Conservation (phyloP, 2,797 vertebrate genomes). For the Chrysocyon brachyurus region DNA sequence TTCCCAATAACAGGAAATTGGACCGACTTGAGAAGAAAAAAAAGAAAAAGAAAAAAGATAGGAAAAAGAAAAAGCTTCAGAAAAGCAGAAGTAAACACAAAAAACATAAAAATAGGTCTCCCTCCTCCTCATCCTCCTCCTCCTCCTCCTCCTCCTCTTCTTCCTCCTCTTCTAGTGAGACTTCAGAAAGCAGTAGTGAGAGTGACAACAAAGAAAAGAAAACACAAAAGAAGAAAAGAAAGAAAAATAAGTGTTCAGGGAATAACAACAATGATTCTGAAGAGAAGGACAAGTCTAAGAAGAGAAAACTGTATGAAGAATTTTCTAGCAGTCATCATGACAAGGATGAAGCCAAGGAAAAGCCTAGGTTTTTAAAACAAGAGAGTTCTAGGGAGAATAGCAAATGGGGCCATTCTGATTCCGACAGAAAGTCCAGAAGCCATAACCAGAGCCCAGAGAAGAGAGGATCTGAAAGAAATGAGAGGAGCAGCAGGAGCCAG, state of each 20-base stretch:
- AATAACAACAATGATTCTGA: constrained; percentile 90
- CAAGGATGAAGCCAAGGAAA: constrained; percentile 86
- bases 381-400: constrained; percentile 88
- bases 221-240: constrained; percentile 91
- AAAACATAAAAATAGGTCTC: constrained; percentile 88
- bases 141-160: constrained; percentile 87
- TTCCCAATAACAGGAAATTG: constrained; percentile 93
- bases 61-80: constrained; percentile 90
- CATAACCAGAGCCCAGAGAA: constrained; percentile 81
- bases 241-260: constrained; percentile 88
- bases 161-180: constrained; percentile 86
- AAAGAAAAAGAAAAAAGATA: constrained; percentile 91
- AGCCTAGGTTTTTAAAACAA: constrained; percentile 82
- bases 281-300: constrained; percentile 87
- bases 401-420: constrained; percentile 85
- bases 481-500: constrained; percentile 81
- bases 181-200: constrained; percentile 89
- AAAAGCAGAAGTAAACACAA: constrained; percentile 91
- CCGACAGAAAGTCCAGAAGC: constrained; percentile 84
- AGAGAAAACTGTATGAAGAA: constrained; percentile 89
- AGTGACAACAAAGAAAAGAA: constrained; percentile 90
- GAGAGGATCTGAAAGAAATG: constrained; percentile 83
- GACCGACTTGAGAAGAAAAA: constrained; percentile 96
- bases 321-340: constrained; percentile 86
- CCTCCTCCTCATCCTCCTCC: constrained; percentile 88